Evolutionary conservation across 2,888 invertebrate genomes (phyloP), one percentile per base, ranked within the genome.

Genomic region (Dilophus febrilis): DNA sequence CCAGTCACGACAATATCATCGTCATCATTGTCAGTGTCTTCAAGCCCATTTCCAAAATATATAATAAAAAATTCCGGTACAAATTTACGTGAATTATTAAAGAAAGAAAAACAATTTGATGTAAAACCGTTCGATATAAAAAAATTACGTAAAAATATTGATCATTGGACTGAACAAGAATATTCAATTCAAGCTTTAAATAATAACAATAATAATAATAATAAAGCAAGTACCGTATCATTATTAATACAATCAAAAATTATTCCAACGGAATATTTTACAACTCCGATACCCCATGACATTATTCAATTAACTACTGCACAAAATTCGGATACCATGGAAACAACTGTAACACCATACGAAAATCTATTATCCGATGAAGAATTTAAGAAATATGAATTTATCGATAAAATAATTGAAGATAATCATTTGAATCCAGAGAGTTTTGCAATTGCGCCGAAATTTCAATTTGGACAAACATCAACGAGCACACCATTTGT

Each of bases 121-220:
- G 5, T 22, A 22, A 68, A 67, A 26, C 68, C 74, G 0, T 77
- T 81, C 49, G 83, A 85, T 53, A 70, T 83, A 12, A 69, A 74
- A 12, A 73, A 75, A 51, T 61, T 86, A 29, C 85, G 85, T 54
- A 80, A 82, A 48, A 84, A 80, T 48, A 86, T 86, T 41, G 83
- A 86, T 50, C 77, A 78, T 45, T 86, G 86, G 86, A 86, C 85
- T 1, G 77, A 76, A 49, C 77, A 79, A 60, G 77, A 77, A 49
- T 82, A 71, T 55, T 71, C 75, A 1, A 68, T 68, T 41, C 3
- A 12, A 12, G 33, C 41, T 3, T 22, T 22, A 4, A 22, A 22
- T 22, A 22, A 22, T 8, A 22, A 22, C 8, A 22, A 22, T 22
- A 22, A 8, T 8, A 22, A 22, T 22, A 22, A 22, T 22, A 59